Evolutionary conservation across 2,797 vertebrate species (phyloP).

Genomic region (Vipera latastei): DNA sequence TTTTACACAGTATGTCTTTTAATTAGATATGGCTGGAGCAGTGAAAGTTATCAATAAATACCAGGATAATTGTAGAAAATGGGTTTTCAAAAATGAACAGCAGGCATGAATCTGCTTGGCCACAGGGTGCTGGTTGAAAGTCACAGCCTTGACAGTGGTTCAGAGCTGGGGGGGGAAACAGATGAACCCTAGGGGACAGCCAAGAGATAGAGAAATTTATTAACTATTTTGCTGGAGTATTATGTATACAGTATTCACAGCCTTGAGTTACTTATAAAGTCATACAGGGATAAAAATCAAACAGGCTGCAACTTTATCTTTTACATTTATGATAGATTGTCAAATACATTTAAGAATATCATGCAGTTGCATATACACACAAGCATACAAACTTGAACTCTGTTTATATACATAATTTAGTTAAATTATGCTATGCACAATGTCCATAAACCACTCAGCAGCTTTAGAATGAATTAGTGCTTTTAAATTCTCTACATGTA

Average conservation of each 20-base stretch:
- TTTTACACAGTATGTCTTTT: constrained; percentile 74
- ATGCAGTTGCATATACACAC: neutral
- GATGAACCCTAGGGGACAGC: neutral
- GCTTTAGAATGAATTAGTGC: neutral
- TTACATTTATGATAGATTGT: constrained; percentile 54
- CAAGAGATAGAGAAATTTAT: neutral
- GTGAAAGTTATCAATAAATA: constrained; percentile 75
- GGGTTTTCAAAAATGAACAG: constrained; percentile 71
- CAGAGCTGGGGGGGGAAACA: neutral
- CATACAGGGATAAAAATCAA: neutral
- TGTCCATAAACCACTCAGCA: constrained; percentile 1
- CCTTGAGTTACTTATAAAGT: neutral
- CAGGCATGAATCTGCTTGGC: constrained; percentile 66
- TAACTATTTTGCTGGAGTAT: neutral
- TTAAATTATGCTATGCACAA: constrained; percentile 23
- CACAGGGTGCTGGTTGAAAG: constrained; percentile 65
- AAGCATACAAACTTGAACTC: neutral
- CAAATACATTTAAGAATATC: constrained; percentile 49
- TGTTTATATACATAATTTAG: neutral
- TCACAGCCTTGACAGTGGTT: constrained; percentile 11
- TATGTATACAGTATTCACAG: neutral
- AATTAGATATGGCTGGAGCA: constrained; percentile 68
- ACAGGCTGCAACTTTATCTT: constrained; percentile 37
- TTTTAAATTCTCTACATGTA: constrained; percentile 2
- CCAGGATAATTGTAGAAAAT: constrained; percentile 73